Conservation (phyloP, 1,140 invertebrate genomes). For the Drosophila gunungcola region DNA sequence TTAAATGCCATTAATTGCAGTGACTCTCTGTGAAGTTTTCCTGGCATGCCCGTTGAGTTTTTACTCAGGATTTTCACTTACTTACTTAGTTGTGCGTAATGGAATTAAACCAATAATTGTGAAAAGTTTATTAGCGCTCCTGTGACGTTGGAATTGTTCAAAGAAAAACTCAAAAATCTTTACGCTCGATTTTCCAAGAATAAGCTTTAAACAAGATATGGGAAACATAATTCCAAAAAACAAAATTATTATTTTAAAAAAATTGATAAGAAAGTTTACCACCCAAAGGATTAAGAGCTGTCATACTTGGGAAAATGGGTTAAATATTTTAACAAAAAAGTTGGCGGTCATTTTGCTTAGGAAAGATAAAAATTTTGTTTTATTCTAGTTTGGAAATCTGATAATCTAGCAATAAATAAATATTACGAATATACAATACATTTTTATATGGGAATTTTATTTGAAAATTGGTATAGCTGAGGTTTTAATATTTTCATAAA, state of each 20-base stretch:
- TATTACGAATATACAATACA: neutral
- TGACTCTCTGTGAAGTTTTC: conserved; percentile 8
- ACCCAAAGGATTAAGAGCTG: neutral
- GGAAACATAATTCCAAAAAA: neutral
- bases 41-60: neutral
- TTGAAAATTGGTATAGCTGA: neutral
- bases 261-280: neutral
- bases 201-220: neutral
- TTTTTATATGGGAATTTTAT: neutral
- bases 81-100: conserved; percentile 3
- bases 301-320: no score
- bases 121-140: neutral
- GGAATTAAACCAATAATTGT: neutral
- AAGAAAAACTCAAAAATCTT: neutral
- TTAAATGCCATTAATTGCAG: conserved; percentile 30
- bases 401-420: no score
- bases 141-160: neutral
- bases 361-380: no score
- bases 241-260: neutral
- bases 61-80: neutral
- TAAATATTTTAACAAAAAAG: no score
- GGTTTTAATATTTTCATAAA: no score
- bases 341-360: no score
- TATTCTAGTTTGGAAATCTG: no score
- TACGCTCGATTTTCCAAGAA: neutral